A percentile compares a stretch with the other conserved stretches of the same genome.
Conservation (phyloP, 2,888 invertebrate species). For the Sarcophaga subvicina region DNA sequence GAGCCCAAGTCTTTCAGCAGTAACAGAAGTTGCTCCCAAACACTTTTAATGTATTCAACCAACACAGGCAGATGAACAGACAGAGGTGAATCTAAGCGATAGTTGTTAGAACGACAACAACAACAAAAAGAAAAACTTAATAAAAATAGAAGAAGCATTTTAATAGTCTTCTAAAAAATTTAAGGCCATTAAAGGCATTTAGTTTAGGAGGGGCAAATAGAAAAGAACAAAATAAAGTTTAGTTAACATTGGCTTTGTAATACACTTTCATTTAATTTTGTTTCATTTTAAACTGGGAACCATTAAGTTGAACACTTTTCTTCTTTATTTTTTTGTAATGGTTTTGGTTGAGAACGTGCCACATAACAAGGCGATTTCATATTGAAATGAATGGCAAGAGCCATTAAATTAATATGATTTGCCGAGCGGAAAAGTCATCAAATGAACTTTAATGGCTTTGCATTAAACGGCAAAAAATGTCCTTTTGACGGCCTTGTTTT, state of each 20-base stretch:
- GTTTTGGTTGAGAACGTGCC: not conserved
- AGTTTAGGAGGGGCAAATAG: not conserved
- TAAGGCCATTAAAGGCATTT: not conserved
- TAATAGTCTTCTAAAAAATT: not conserved
- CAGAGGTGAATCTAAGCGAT: not conserved
- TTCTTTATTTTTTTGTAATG: not conserved
- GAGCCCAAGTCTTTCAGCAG: not conserved
- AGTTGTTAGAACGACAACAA: too few relatives aligned
- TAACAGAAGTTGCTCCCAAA: constrained; percentile 13
- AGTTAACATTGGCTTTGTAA: not conserved
- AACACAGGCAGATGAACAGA: not conserved
- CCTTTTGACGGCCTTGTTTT: not conserved
- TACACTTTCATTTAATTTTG: not conserved
- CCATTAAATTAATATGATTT: constrained; percentile 41
- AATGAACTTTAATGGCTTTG: constrained; percentile 26
- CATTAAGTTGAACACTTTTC: constrained; percentile 55
- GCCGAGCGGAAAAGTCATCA: not conserved
- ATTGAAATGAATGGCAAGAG: constrained; percentile 11
- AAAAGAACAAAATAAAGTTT: too few relatives aligned
- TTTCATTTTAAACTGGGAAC: constrained; percentile 48
- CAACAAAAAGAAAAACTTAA: not conserved
- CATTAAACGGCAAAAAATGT: not conserved
- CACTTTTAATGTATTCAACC: constrained; percentile 17
- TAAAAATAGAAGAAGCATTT: not conserved
- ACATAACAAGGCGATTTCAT: not conserved